phyloP scores from a whole-genome alignment of 1,140 invertebrate genomes.

The Helicoverpa armigera region DNA sequence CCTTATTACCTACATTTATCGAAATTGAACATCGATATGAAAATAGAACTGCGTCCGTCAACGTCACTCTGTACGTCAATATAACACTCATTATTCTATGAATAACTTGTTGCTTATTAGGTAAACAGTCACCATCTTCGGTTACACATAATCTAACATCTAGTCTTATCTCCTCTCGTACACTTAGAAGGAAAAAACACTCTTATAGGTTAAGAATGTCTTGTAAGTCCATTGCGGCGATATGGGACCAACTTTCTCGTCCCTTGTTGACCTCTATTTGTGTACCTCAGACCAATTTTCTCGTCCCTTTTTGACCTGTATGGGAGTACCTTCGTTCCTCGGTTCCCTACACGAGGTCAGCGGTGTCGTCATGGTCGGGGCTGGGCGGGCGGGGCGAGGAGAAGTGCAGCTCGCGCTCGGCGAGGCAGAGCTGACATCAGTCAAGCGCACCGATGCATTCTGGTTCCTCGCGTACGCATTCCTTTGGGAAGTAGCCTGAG shows the following conservation, averaged over 20 bases:
- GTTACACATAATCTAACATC: background rate
- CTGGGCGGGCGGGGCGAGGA: constrained; percentile 50
- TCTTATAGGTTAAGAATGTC: no score
- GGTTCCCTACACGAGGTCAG: constrained; percentile 36
- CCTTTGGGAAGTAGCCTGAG: constrained; percentile 85
- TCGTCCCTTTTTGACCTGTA: no score
- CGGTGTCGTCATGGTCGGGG: constrained; percentile 28
- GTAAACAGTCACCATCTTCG: background rate
- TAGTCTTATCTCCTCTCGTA: no score
- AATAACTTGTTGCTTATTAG: background rate
- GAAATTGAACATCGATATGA: constrained; percentile 33
- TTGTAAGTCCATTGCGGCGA: no score
- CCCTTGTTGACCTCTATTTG: no score
- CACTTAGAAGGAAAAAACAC: background rate
- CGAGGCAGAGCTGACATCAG: constrained; percentile 83
- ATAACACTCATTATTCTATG: constrained; percentile 20
- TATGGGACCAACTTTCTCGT: no score
- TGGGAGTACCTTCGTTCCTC: no score
- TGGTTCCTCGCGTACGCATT: constrained; percentile 85
- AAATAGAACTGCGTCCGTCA: constrained; percentile 21
- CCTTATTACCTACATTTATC: constrained; percentile 3
- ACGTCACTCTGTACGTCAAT: background rate
- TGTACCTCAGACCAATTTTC: no score
- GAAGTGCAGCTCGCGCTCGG: constrained; percentile 78
- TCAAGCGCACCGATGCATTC: constrained; percentile 84